Percentiles rank a stretch among this genome's conserved stretches.
Evolutionary conservation across 1,140 invertebrate species (phyloP).

Genomic region (Choristoneura fumiferana): DNA sequence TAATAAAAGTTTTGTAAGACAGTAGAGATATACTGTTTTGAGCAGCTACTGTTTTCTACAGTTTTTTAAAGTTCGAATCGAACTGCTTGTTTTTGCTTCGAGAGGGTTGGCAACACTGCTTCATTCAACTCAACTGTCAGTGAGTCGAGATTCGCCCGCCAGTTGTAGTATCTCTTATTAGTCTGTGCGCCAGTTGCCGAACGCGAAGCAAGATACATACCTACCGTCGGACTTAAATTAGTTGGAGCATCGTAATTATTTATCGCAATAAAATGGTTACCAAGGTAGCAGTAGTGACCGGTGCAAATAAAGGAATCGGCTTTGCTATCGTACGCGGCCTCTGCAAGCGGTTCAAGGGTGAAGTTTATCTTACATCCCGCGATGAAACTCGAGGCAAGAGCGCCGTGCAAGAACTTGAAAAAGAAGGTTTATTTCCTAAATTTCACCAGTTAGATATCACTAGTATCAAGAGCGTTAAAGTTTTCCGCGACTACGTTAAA

Average conservation of each 20-base stretch:
- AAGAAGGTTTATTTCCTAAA: slow-evolving; percentile 66
- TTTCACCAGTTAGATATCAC: slow-evolving; percentile 86
- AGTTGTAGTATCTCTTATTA: too few relatives aligned
- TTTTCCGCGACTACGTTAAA: slow-evolving; percentile 81
- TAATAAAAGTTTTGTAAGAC: too few relatives aligned
- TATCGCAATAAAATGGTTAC: slow-evolving; percentile 48
- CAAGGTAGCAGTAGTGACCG: slow-evolving; percentile 81
- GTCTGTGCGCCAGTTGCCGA: too few relatives aligned
- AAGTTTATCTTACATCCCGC: slow-evolving; percentile 83
- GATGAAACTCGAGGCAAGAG: slow-evolving; percentile 78
- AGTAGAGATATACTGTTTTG: too few relatives aligned
- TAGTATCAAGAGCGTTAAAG: slow-evolving; percentile 79
- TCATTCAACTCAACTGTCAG: too few relatives aligned
- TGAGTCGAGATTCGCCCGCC: too few relatives aligned
- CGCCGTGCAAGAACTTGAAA: slow-evolving; percentile 80
- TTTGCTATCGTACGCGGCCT: slow-evolving; percentile 85
- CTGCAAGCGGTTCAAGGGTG: slow-evolving; percentile 81
- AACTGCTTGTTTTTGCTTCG: too few relatives aligned
- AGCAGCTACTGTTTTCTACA: too few relatives aligned
- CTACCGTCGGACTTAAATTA: too few relatives aligned
- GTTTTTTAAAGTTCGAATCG: too few relatives aligned
- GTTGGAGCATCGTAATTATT: neutral
- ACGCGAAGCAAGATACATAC: too few relatives aligned
- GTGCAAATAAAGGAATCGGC: slow-evolving; percentile 88
- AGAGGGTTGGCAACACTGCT: too few relatives aligned